phyloP scores from a whole-genome alignment of 1,140 invertebrate genomes.

The Danaus melanippus region DNA sequence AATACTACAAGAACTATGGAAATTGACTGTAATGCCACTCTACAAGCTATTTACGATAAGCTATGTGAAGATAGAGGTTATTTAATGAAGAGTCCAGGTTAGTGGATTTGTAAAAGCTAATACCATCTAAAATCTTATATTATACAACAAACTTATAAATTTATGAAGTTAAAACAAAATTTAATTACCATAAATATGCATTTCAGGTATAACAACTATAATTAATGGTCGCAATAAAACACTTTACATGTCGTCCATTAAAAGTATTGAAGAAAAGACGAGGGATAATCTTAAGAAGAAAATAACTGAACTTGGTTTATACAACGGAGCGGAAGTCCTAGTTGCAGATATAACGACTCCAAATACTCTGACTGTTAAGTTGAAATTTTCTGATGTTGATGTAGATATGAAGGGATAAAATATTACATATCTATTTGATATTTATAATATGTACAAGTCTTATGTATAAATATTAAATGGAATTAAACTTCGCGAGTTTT shows the following conservation, averaged over 20 bases:
- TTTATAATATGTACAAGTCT: too few species aligned
- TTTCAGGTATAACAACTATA: slow-evolving; percentile 81
- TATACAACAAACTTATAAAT: too few species aligned
- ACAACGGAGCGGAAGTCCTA: slow-evolving; percentile 86
- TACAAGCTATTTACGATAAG: slow-evolving; percentile 88
- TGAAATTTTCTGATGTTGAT: slow-evolving; percentile 75
- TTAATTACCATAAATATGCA: slow-evolving; percentile 14
- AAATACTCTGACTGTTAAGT: slow-evolving; percentile 80
- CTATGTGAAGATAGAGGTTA: slow-evolving; percentile 82
- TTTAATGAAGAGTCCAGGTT: slow-evolving; percentile 89
- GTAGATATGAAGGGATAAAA: slow-evolving; percentile 57
- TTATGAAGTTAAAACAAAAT: too few species aligned
- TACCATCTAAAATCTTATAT: neutral
- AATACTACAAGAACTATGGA: slow-evolving; percentile 80
- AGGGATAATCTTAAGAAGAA: slow-evolving; percentile 90
- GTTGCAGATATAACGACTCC: slow-evolving; percentile 94
- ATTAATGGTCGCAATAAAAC: slow-evolving; percentile 91
- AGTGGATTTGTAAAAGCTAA: slow-evolving; percentile 5
- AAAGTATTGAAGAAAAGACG: slow-evolving; percentile 91
- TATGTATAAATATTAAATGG: too few species aligned
- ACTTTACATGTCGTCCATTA: slow-evolving; percentile 91
- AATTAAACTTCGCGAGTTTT: too few species aligned
- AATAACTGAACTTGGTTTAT: slow-evolving; percentile 85
- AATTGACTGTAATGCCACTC: slow-evolving; percentile 80
- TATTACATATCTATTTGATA: slow-evolving; percentile 1